Evolutionary conservation across 1,140 invertebrate genomes (phyloP).

Genomic region (Eufriesea mexicana): DNA sequence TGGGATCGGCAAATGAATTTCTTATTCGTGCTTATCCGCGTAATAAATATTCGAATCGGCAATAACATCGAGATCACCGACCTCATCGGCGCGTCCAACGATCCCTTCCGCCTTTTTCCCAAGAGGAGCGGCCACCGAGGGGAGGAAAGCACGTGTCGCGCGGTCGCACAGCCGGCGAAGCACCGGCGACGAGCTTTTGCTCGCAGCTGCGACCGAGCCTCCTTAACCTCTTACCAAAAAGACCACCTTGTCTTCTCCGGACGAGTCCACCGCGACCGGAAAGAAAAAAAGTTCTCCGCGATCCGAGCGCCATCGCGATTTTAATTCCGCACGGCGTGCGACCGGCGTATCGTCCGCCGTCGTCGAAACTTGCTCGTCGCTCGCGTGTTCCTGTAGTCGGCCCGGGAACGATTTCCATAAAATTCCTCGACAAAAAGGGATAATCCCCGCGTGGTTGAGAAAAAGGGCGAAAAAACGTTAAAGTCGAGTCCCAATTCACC

Average conservation of each 20-base stretch:
- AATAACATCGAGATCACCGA: not conserved
- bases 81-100: not conserved
- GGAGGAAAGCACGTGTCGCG: constrained; percentile 48
- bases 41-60: not conserved
- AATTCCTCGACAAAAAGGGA: not conserved
- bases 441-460: not conserved
- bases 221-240: constrained; percentile 52
- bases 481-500: not conserved
- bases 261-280: constrained; percentile 13
- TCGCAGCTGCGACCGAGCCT: constrained; percentile 70
- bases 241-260: not conserved
- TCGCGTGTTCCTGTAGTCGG: no score
- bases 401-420: not conserved
- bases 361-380: no score
- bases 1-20: no score
- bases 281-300: no score
- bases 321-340: not conserved
- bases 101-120: not conserved
- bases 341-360: no score
- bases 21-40: no score
- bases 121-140: not conserved
- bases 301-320: no score
- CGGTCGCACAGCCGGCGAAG: constrained; percentile 26
- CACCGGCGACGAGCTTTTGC: constrained; percentile 66
- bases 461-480: not conserved